These are phyloP conservation scores for Drosophila repletoides DNA, from an alignment of 1,140 invertebrate species.

Conservation along the genomic window DNA sequence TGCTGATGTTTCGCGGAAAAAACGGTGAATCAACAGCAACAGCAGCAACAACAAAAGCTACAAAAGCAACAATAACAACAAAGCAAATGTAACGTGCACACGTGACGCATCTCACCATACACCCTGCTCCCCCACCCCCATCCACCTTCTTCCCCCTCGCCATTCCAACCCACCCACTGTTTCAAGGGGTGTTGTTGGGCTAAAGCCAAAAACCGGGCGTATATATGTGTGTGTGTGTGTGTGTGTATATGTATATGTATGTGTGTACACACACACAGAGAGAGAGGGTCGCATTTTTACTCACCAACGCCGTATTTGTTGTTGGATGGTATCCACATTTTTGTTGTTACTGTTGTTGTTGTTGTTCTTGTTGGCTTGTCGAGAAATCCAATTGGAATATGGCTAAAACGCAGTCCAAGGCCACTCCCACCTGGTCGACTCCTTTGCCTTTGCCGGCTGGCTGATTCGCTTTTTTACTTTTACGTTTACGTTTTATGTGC, in stretches of 20 bases:
- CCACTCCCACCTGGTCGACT: conserved; percentile 42
- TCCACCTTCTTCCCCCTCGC: too few species aligned
- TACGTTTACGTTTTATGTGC: conserved; percentile 16
- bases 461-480: conserved; percentile 21
- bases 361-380: background rate
- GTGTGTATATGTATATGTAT: background rate
- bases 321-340: conserved; percentile 81
- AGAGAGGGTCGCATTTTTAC: conserved; percentile 40
- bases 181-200: conserved; percentile 36
- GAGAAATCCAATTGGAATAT: conserved; percentile 39
- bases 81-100: conserved; percentile 54
- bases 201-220: conserved; percentile 13
- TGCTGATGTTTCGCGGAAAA: conserved; percentile 73
- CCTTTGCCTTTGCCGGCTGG: conserved; percentile 7
- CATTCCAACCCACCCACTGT: background rate
- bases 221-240: background rate
- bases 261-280: background rate
- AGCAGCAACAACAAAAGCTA: too few species aligned
- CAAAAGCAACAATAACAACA: conserved; percentile 68
- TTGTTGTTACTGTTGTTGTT: conserved; percentile 18
- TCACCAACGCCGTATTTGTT: conserved; percentile 82
- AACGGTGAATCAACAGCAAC: conserved; percentile 68
- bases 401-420: conserved; percentile 42
- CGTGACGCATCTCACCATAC: conserved; percentile 63
- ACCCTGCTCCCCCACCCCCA: background rate